Base-by-base conservation (phyloP, 1,140 invertebrate genomes). In the Triops cancriformis region DNA sequence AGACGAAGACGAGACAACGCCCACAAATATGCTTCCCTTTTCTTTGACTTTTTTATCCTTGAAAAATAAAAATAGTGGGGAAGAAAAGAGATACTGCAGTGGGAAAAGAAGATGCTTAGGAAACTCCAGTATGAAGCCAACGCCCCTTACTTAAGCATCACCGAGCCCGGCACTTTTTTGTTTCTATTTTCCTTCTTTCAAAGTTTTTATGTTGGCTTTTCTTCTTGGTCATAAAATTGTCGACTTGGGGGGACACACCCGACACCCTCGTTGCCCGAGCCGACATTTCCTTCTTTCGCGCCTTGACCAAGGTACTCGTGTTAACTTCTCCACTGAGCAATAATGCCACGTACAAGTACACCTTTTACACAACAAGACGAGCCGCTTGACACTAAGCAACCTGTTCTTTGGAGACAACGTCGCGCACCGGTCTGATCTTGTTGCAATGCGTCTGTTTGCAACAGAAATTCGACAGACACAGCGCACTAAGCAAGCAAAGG, bases 81-180 rank as follows among this genome's bases (percentile, higher is more conserved):
- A 37, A 64, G 23, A 23, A 64, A 64, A 64, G 51, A 64, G 51
- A 64, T 64, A 64, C 51, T 64, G 14, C 51, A 64, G 51, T 64
- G 10, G 51, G 14, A 64, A 64, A 64, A 64, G 51, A 64, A 64
- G 51, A 64, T 64, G 51, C 51, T 14, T 64, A 64, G 51, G 51
- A 64, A 64, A 64, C 51, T 18, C n/a, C 23, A 23, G 51, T 64
- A 64, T 18, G 51, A 23, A 64, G 51, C 51, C 51, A 64, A 64
- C 51, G 51, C 51, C 51, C 51, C 51, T 64, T 64, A 64, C 51
- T 64, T 64, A 64, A 64, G 51, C 51, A 64, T 64, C 51, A 64
- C 51, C 14, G 51, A 64, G 51, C 51, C 51, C 51, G 18, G 51
- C 51, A 23, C 51, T 6, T 23, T 64, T 64, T 64, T 64, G 51